Percentiles rank a stretch among this genome's conserved stretches.
Evolutionary conservation across 1,140 invertebrate species (phyloP).

Genomic region (Dinoponera quadriceps): DNA sequence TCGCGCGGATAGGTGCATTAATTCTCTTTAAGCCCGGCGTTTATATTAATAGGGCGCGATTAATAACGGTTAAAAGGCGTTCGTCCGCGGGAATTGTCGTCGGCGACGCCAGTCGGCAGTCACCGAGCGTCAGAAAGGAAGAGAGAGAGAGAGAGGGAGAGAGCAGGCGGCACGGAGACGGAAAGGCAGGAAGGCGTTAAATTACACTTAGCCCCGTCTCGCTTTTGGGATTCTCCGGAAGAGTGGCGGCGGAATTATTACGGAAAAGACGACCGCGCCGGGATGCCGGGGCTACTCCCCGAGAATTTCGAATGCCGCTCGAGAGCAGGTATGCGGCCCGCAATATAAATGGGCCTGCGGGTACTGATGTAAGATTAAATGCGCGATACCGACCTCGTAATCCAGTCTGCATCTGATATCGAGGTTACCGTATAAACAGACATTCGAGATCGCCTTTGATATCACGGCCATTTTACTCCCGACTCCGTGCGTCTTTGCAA

Average conservation of each 20-base stretch:
- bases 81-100: conserved; percentile 68
- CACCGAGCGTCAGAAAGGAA: conserved; percentile 9
- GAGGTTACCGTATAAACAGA: conserved; percentile 73
- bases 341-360: conserved; percentile 70
- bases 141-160: too few relatives aligned
- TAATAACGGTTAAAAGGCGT: conserved; percentile 81
- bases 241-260: conserved; percentile 52
- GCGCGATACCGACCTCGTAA: conserved; percentile 72
- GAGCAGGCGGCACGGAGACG: neutral
- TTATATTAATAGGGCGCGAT: conserved; percentile 82
- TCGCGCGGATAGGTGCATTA: conserved; percentile 75
- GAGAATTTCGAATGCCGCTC: conserved; percentile 51
- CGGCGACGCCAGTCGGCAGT: conserved; percentile 14
- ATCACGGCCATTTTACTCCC: conserved; percentile 66
- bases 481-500: conserved; percentile 47
- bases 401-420: conserved; percentile 74
- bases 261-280: conserved; percentile 53
- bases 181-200: conserved; percentile 68
- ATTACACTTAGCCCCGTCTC: conserved; percentile 70
- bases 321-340: conserved; percentile 25
- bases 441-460: conserved; percentile 70
- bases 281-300: conserved; percentile 24
- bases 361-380: conserved; percentile 73
- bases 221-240: conserved; percentile 49
- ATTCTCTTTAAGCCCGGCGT: conserved; percentile 79